Evolutionary conservation across 1,140 invertebrate genomes (phyloP).

Genomic region (Zaprionus vittiger): DNA sequence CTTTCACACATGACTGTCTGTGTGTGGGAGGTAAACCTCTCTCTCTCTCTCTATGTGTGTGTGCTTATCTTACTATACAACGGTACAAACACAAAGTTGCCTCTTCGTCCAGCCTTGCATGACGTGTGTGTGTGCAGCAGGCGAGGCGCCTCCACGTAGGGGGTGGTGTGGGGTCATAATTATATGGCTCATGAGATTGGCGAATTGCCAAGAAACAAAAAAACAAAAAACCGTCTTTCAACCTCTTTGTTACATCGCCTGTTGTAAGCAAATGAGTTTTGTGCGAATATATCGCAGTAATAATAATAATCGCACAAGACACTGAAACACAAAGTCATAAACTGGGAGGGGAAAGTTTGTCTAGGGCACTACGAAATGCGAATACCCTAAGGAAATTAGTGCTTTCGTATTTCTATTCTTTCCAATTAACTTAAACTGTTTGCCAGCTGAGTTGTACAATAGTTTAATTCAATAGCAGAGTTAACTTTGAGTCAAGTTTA

Average conservation of each 20-base stretch:
- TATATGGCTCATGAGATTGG: slow-evolving; percentile 49
- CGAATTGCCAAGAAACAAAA: slow-evolving; percentile 48
- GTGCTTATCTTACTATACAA: slow-evolving; percentile 18
- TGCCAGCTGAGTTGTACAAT: neutral
- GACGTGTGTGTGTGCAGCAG: slow-evolving; percentile 25
- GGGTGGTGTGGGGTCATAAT: slow-evolving; percentile 17
- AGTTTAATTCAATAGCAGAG: neutral
- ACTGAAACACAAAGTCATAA: slow-evolving; percentile 13
- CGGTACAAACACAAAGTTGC: slow-evolving; percentile 28
- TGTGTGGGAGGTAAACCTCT: neutral
- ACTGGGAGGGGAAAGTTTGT: slow-evolving; percentile 15
- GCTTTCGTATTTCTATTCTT: no score
- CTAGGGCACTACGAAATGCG: neutral
- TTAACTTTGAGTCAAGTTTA: neutral
- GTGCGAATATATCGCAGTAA: slow-evolving; percentile 21
- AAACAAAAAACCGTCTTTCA: slow-evolving; percentile 34
- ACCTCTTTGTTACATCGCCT: slow-evolving; percentile 48
- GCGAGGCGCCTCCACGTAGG: neutral
- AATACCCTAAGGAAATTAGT: neutral
- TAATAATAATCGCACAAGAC: slow-evolving; percentile 3
- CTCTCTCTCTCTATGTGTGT: neutral
- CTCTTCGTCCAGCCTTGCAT: slow-evolving; percentile 48
- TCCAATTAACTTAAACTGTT: neutral
- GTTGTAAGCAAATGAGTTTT: slow-evolving; percentile 50
- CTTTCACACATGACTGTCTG: slow-evolving; percentile 34